phyloP scores from a whole-genome alignment of 2,113 vertebrate genomes.

The Talpa occidentalis region DNA sequence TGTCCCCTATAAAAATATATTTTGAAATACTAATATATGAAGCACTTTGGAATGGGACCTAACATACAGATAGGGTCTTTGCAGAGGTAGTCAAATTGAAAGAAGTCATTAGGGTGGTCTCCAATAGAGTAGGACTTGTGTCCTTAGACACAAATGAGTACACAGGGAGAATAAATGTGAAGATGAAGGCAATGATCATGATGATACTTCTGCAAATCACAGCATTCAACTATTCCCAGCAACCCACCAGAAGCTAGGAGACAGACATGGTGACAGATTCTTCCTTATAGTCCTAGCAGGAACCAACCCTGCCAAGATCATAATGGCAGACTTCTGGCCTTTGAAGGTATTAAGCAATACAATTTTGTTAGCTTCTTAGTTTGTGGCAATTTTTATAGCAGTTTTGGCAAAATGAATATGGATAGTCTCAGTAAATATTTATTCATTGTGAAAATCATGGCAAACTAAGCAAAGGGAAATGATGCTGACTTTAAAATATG shows the following conservation, averaged over 20 bases:
- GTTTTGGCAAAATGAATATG: neutral
- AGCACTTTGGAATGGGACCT: neutral
- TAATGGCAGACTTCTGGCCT: neutral
- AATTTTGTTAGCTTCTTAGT: neutral
- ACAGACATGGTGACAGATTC: neutral
- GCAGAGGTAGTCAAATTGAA: neutral
- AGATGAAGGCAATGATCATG: neutral
- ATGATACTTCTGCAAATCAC: neutral
- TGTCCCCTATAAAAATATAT: neutral
- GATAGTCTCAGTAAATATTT: neutral
- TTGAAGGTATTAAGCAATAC: neutral
- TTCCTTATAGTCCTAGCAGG: neutral
- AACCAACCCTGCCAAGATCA: neutral
- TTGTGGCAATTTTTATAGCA: neutral
- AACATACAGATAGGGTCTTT: neutral
- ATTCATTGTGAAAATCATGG: constrained; percentile 12
- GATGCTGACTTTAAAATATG: neutral
- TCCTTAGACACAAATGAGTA: too few species aligned
- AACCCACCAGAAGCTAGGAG: neutral
- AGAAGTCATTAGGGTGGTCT: neutral
- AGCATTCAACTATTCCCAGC: neutral
- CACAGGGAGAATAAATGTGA: neutral
- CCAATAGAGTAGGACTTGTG: neutral
- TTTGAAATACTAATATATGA: neutral
- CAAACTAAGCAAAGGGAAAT: neutral